A percentile compares a stretch with the other conserved stretches of the same genome.
These are phyloP conservation scores for Cryptosula pallasiana DNA, from an alignment of 2,888 invertebrate genomes.

Conservation along the genomic window DNA sequence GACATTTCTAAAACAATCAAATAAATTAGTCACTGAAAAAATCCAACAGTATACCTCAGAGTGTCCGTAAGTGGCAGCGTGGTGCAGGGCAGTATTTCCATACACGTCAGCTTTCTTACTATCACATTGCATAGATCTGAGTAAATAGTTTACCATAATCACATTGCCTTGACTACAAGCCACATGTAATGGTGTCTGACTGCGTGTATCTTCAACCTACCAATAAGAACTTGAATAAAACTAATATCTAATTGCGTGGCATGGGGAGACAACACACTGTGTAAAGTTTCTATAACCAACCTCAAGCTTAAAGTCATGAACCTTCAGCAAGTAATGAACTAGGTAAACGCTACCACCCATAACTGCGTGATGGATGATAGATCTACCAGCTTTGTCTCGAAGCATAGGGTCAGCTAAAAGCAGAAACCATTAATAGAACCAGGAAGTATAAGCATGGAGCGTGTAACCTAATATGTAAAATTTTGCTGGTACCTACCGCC, in stretches of 20 bases:
- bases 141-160: constrained; percentile 41
- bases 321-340: neutral
- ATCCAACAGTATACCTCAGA: constrained; percentile 39
- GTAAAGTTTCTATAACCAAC: too few relatives aligned
- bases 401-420: constrained; percentile 33
- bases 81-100: constrained; percentile 45
- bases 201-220: constrained; percentile 14
- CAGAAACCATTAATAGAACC: neutral
- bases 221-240: too few relatives aligned
- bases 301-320: neutral
- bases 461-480: neutral
- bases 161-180: constrained; percentile 41
- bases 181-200: constrained; percentile 41
- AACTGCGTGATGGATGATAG: constrained; percentile 43
- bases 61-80: constrained; percentile 41
- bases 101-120: constrained; percentile 32
- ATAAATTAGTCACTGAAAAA: too few relatives aligned
- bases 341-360: constrained; percentile 49
- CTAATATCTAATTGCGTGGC: too few relatives aligned
- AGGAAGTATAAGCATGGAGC: neutral
- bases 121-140: constrained; percentile 37
- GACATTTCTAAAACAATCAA: too few relatives aligned
- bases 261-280: too few relatives aligned
- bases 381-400: constrained; percentile 38
- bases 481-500: neutral